Percentiles rank a stretch among this genome's conserved stretches.
Evolutionary conservation across 2,888 invertebrate species (phyloP).

Genomic region (Liopterus haemorrhoidalis): DNA sequence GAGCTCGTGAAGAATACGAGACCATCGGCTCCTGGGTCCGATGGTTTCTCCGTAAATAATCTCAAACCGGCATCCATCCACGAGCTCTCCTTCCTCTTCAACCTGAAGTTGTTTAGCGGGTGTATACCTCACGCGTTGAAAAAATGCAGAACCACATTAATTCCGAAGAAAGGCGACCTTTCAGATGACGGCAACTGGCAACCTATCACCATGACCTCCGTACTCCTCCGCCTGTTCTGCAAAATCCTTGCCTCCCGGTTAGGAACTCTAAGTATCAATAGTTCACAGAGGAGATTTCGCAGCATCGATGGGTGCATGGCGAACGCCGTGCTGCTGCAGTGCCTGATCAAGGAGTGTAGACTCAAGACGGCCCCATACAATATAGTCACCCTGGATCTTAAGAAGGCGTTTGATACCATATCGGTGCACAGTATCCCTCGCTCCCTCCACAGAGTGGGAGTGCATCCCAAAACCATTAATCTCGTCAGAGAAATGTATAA

Average conservation of each 20-base stretch:
- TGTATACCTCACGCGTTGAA: conserved; percentile 10
- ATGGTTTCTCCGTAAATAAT: too few relatives aligned
- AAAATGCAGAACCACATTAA: too few relatives aligned
- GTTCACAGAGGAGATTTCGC: conserved; percentile 3
- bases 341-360: conserved; percentile 3
- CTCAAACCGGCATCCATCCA: too few relatives aligned
- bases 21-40: too few relatives aligned
- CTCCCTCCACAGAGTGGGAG: not conserved
- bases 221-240: too few relatives aligned
- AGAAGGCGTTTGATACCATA: conserved; percentile 4
- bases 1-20: too few relatives aligned
- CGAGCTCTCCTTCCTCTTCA: conserved; percentile 16
- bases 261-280: not conserved
- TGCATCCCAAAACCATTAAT: not conserved
- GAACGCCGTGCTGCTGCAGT: conserved; percentile 1
- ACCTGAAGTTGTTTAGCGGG: conserved; percentile 17
- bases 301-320: conserved; percentile 5
- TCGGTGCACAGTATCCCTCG: not conserved
- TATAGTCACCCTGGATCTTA: not conserved
- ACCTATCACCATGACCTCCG: too few relatives aligned
- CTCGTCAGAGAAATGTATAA: not conserved
- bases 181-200: too few relatives aligned
- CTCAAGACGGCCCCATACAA: not conserved
- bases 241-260: conserved; percentile 23
- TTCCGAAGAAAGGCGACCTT: too few relatives aligned